Evolutionary conservation across 35 echinoderm and acorn worm genomes (phyloP).

Genomic region (Strongylocentrotus purpuratus): DNA sequence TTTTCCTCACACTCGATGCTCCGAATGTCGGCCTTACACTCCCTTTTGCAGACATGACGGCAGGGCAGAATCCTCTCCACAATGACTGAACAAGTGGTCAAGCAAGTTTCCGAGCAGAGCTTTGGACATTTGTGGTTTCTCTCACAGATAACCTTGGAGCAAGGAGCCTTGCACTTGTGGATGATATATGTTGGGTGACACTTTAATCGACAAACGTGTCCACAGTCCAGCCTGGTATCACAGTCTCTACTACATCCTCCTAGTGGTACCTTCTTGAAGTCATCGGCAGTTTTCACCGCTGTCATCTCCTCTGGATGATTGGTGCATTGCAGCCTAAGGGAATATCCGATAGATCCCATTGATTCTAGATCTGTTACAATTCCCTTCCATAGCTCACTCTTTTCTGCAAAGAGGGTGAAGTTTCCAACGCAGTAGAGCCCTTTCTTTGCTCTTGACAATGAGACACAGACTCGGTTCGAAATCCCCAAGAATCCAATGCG

Average conservation of each 20-base stretch:
- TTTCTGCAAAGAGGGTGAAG: too few species aligned
- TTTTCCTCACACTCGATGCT: slow-evolving; percentile 8
- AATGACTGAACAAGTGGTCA: too few species aligned
- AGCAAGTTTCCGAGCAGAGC: too few species aligned
- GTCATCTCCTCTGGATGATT: slow-evolving; percentile 69
- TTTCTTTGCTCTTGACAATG: slow-evolving; percentile 82
- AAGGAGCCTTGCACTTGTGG: too few species aligned
- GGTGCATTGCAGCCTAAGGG: slow-evolving; percentile 61
- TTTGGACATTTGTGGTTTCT: too few species aligned
- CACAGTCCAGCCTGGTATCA: too few species aligned
- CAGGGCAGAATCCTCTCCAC: slow-evolving; percentile 37
- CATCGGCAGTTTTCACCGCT: slow-evolving; percentile 37
- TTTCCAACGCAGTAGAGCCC: slow-evolving; percentile 93
- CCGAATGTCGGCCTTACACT: neutral
- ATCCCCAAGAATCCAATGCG: slow-evolving; percentile 89
- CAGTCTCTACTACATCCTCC: too few species aligned
- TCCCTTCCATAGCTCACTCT: too few species aligned
- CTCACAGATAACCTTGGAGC: too few species aligned
- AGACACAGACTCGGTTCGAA: slow-evolving; percentile 85
- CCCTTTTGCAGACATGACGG: neutral
- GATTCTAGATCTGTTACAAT: slow-evolving; percentile 54
- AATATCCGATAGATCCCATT: slow-evolving; percentile 40
- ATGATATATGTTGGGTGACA: too few species aligned
- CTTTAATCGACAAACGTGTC: too few species aligned
- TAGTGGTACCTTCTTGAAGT: slow-evolving; percentile 68